phyloP scores from a whole-genome alignment of 2,113 vertebrate genomes.

The Benitochromis conjunctus region DNA sequence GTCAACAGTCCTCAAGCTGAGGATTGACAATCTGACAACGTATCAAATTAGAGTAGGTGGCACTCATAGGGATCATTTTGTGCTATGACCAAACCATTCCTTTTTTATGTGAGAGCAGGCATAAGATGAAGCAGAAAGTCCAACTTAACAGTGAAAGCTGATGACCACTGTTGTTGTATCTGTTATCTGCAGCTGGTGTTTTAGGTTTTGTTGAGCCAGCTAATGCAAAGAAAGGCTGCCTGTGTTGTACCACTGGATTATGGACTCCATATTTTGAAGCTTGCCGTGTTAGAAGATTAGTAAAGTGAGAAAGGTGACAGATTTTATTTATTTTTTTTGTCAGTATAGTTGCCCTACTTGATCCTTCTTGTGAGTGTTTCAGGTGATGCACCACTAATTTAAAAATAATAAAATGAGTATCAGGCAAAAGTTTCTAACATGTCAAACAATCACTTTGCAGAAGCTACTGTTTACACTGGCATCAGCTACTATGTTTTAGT shows the following conservation, averaged over 20 bases:
- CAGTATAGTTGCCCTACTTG: neutral
- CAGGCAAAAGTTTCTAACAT: neutral
- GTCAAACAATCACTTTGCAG: neutral
- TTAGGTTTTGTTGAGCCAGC: neutral
- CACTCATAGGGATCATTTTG: neutral
- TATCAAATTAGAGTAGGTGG: neutral
- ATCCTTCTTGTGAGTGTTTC: neutral
- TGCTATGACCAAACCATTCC: neutral
- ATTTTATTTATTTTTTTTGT: neutral
- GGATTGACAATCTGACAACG: neutral
- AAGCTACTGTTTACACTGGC: neutral
- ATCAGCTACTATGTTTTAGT: fast-evolving
- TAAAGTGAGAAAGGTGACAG: neutral
- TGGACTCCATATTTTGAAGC: neutral
- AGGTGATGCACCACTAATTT: neutral
- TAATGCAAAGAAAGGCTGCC: neutral
- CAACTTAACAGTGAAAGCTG: neutral
- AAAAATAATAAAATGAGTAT: neutral
- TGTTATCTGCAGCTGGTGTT: neutral
- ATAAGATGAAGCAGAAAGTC: neutral
- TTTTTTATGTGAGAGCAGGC: neutral
- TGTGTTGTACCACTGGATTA: neutral
- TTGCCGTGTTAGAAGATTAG: neutral
- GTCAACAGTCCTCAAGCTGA: no score
- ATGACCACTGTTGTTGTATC: neutral